Conservation (phyloP, 2,797 vertebrate species). For the Rousettus madagascariensis region DNA sequence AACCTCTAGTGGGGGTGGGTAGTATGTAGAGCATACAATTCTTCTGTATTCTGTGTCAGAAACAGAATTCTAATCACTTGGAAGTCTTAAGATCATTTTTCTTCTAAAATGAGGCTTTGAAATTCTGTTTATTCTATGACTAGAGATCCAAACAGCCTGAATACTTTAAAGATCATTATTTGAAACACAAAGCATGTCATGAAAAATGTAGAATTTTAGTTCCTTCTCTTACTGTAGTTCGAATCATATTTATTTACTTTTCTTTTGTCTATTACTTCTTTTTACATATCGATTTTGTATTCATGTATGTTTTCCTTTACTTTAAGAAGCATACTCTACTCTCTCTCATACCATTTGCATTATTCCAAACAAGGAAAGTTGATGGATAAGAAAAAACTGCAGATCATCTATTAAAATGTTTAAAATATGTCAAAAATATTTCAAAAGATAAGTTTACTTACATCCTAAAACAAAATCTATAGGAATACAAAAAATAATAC, state of each 20-base stretch:
- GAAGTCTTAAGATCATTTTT: background rate
- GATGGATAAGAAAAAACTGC: background rate
- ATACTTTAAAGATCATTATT: background rate
- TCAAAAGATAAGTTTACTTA: background rate
- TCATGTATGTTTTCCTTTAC: background rate
- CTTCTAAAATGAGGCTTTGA: background rate
- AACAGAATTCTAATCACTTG: background rate
- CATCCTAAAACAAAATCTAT: background rate
- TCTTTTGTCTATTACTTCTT: background rate
- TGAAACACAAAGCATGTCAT: background rate
- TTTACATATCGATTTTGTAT: background rate
- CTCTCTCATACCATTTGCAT: background rate
- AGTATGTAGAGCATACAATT: background rate
- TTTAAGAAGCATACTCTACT: background rate
- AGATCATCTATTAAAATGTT: background rate
- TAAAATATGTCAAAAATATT: background rate
- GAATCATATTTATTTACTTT: background rate
- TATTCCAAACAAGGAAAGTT: background rate
- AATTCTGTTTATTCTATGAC: background rate
- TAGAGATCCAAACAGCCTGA: background rate
- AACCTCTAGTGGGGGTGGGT: background rate
- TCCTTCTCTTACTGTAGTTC: background rate
- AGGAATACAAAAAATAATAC: background rate
- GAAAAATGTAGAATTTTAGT: background rate
- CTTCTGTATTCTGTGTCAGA: background rate